Conservation (phyloP, 2,113 vertebrate genomes). For the Apeltes quadracus region DNA sequence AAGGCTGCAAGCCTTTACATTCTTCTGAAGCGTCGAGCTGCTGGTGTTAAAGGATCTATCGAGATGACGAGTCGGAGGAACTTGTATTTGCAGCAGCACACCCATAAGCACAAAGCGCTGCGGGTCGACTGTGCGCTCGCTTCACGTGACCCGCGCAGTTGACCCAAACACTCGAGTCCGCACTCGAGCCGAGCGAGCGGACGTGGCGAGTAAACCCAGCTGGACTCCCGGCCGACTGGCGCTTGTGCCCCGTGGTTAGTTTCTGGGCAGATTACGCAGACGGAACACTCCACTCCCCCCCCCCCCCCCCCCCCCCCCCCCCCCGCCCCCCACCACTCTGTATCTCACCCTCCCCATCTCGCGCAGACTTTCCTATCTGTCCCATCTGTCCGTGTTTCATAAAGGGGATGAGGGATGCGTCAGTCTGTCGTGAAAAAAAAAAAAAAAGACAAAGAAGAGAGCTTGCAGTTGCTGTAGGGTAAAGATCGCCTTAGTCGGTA, state of each 20-base stretch:
- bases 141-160: neutral
- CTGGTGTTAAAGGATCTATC: neutral
- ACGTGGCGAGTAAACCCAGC: conserved; percentile 18
- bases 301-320: conserved; percentile 54
- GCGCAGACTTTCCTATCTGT: no score
- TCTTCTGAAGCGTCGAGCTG: neutral
- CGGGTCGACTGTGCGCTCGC: neutral
- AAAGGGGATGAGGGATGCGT: conserved; percentile 52
- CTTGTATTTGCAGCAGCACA: no score
- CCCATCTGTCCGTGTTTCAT: conserved; percentile 69
- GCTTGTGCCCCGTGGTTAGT: conserved; percentile 57
- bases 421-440: conserved; percentile 35
- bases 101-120: no score
- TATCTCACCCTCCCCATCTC: conserved; percentile 56
- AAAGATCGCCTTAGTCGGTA: conserved; percentile 39
- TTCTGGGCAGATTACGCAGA: conserved; percentile 75
- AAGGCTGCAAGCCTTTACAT: neutral
- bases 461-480: conserved; percentile 23
- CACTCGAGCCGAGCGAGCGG: neutral
- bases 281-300: conserved; percentile 38
- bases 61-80: neutral
- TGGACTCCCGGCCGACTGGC: conserved; percentile 31
- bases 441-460: conserved; percentile 7
- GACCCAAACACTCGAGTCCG: neutral
- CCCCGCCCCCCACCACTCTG: conserved; percentile 49